Base-by-base conservation (phyloP, 30 jellyfish, hydroid and myxozoan genomes). In the Euphysa ruthae region DNA sequence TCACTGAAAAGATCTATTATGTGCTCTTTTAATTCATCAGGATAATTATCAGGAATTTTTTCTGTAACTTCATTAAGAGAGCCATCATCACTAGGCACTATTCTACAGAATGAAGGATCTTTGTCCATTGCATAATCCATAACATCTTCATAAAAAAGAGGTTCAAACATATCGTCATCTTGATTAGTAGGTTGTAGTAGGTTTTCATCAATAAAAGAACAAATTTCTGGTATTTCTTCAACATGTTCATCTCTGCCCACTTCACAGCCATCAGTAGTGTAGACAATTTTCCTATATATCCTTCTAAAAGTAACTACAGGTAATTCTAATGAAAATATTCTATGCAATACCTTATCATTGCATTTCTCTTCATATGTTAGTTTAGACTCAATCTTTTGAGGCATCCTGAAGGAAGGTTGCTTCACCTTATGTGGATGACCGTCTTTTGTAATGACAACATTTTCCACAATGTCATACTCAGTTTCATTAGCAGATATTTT, bases 321-420 rank as follows among this genome's bases (percentile, higher is more conserved):
- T 22, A 64, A 63, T 5, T 84, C 91, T 35, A 49, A 56, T 35
- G 55, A 28, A 28, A 55, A 34, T 28, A 73, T 63, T 21, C 57
- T 64, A 43, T 63, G 65, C 5, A 62, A 14, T 18, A 82, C 85
- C 56, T 35, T 61, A 14, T 91, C 94, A 15, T 44, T 75, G 12
- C 43, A 43, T 63, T 82, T 84, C 66, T 56, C 65, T 55, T 58
- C 80, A 22, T 82, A 91, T 25, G 73, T 84, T 5, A 82, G 78
- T 3, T 74, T 16, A 31, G 72, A 73, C 44, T 35, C 55, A 19
- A 72, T 57, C 28, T 43, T 75, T 23, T 28, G 82, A 0, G 91
- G 92, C 80, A 82, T 19, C 30, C 64, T 80, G 61, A 73, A 82
- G 26, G 63, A 71, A 4, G 94, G 94, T 75, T 73, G 84, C 63